A percentile compares a stretch with the other conserved stretches of the same genome.
Conservation (phyloP, 2,888 invertebrate genomes). For the Sepiola atlantica region DNA sequence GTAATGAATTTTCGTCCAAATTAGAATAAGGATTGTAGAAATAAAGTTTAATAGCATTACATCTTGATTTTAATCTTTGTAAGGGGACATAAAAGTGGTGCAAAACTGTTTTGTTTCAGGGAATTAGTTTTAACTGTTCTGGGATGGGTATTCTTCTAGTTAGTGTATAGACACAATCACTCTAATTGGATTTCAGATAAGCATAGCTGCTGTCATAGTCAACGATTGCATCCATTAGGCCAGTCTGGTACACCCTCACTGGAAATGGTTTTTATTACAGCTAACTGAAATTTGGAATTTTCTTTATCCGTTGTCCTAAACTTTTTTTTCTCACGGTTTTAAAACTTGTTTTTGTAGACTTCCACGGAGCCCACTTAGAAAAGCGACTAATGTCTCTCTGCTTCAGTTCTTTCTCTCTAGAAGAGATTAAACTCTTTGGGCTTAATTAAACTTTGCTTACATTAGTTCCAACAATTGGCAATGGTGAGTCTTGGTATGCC, state of each 20-base stretch:
- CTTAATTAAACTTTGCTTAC: background rate
- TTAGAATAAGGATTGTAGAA: no score
- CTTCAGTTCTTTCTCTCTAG: background rate
- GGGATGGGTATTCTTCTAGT: no score
- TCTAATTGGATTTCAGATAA: no score
- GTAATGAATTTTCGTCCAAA: no score
- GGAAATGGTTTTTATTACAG: background rate
- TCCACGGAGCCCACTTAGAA: background rate
- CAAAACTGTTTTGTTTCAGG: no score
- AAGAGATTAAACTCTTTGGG: background rate
- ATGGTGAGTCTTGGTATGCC: background rate
- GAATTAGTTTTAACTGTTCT: no score
- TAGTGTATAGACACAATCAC: no score
- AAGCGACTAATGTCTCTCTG: background rate
- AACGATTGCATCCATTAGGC: no score
- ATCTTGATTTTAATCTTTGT: no score
- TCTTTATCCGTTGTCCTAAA: background rate
- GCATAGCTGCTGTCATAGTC: no score
- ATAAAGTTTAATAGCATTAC: no score
- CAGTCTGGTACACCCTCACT: background rate
- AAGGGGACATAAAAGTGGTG: no score
- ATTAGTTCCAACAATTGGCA: background rate
- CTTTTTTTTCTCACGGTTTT: background rate
- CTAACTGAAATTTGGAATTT: background rate
- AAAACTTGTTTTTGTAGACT: background rate